Evolutionary conservation across 2,113 vertebrate genomes (phyloP).

Genomic region (Colius striatus): DNA sequence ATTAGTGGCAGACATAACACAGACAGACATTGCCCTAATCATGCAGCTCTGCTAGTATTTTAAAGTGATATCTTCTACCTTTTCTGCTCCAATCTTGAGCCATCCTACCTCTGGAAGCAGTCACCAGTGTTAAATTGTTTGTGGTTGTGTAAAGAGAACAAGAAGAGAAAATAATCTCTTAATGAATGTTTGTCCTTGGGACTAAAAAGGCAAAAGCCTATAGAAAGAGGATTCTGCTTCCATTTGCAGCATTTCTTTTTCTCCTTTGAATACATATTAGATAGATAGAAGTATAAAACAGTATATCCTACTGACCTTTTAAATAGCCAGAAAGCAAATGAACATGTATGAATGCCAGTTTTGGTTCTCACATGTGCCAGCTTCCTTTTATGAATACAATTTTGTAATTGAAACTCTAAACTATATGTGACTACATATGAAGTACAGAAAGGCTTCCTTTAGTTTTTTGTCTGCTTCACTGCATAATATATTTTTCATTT

Average conservation of each 20-base stretch:
- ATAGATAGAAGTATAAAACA: background rate
- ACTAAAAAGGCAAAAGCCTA: background rate
- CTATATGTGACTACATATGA: background rate
- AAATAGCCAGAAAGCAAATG: background rate
- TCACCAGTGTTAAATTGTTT: background rate
- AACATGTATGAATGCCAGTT: background rate
- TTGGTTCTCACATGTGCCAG: background rate
- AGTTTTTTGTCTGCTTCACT: background rate
- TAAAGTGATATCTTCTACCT: background rate
- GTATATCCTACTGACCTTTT: background rate
- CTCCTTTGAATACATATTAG: background rate
- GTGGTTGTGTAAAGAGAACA: background rate
- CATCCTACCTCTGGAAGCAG: background rate
- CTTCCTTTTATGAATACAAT: background rate
- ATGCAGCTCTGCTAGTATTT: background rate
- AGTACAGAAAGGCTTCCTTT: background rate
- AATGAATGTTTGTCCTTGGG: background rate
- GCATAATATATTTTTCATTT: background rate
- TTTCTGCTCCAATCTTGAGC: background rate
- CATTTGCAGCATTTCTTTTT: background rate
- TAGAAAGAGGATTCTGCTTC: background rate
- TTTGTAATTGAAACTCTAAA: background rate
- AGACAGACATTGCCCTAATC: background rate
- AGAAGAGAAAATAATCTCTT: background rate
- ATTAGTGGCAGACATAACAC: constrained; percentile 10